These are phyloP conservation scores for Silurus asotus DNA, from an alignment of 2,113 vertebrate species.

Conservation along the genomic window DNA sequence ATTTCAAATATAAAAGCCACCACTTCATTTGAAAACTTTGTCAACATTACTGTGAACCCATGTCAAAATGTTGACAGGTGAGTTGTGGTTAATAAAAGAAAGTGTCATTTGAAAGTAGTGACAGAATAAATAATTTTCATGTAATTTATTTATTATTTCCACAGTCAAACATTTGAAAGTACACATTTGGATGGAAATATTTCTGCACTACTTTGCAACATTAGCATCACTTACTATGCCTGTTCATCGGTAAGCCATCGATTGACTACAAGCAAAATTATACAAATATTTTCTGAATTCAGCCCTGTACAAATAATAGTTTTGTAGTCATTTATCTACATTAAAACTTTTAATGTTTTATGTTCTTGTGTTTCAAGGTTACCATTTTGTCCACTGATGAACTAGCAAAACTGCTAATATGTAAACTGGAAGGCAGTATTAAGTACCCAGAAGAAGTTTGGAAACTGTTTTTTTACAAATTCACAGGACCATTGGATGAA, in stretches of 20 bases:
- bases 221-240: conserved; percentile 1
- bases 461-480: conserved; percentile 60
- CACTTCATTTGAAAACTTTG: neutral
- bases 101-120: neutral
- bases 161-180: neutral
- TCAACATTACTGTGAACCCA: neutral
- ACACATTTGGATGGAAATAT: neutral
- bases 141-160: neutral
- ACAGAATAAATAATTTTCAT: neutral
- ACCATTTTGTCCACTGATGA: conserved; percentile 43
- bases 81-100: neutral
- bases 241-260: conserved; percentile 13
- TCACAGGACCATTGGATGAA: conserved; percentile 39
- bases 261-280: neutral
- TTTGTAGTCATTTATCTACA: neutral
- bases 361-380: conserved; percentile 32
- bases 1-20: neutral
- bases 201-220: conserved; percentile 10
- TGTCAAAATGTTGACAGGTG: conserved; percentile 25
- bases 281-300: neutral
- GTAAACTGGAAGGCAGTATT: conserved; percentile 31
- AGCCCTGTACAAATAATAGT: neutral
- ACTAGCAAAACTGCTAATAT: conserved; percentile 51
- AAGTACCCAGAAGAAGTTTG: conserved; percentile 47
- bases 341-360: neutral